phyloP scores from a whole-genome alignment of 2,797 vertebrate species.

The Brotogeris chrysoptera region DNA sequence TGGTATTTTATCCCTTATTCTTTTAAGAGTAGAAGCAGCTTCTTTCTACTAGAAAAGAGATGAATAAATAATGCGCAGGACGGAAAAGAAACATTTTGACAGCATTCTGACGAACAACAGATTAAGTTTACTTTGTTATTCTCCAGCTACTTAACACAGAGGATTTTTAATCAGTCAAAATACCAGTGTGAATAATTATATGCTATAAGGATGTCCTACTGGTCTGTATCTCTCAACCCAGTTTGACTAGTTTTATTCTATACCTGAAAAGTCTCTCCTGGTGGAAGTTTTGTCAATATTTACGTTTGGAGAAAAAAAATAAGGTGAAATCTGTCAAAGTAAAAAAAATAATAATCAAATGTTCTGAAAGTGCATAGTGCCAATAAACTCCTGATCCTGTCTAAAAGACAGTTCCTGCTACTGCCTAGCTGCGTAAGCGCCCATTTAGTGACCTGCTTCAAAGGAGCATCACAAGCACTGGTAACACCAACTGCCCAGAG shows the following conservation, averaged over 20 bases:
- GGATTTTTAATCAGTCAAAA: neutral
- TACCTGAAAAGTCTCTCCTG: neutral
- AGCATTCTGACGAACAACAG: neutral
- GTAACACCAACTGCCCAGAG: neutral
- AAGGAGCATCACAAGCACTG: neutral
- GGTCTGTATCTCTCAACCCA: neutral
- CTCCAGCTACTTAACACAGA: neutral
- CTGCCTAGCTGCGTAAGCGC: neutral
- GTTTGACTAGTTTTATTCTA: neutral
- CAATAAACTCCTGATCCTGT: neutral
- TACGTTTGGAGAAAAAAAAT: neutral
- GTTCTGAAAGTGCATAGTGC: neutral
- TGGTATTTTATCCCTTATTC: neutral
- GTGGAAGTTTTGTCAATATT: neutral
- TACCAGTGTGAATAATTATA: neutral
- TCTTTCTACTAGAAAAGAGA: neutral
- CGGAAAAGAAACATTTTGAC: neutral
- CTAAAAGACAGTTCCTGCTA: neutral
- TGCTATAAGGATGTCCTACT: neutral
- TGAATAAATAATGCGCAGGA: neutral
- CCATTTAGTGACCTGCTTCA: neutral
- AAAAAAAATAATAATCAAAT: neutral
- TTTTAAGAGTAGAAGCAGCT: neutral
- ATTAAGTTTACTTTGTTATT: neutral
- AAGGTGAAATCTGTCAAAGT: neutral